These are phyloP conservation scores for Nephrotoma appendiculata DNA, from an alignment of 2,888 invertebrate genomes.

Conservation along the genomic window DNA sequence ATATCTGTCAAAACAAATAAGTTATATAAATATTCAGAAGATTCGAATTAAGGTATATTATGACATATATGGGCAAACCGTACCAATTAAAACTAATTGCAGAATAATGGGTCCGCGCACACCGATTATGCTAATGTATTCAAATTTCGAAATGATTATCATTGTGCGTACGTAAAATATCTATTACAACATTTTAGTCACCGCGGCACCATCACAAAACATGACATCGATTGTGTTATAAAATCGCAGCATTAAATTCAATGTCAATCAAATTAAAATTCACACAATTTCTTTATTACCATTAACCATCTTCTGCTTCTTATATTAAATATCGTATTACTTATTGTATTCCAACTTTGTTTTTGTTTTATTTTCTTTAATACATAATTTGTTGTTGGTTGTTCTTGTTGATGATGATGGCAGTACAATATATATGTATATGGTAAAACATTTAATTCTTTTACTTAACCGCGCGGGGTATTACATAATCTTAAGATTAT, in stretches of 20 bases:
- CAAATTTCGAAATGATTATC: background rate
- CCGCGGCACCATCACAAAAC: background rate
- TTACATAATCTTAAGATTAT: background rate
- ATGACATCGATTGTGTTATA: background rate
- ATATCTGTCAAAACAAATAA: background rate
- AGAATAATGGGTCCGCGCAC: background rate
- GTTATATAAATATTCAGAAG: background rate
- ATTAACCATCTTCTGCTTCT: background rate
- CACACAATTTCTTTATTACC: background rate
- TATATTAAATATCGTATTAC: background rate
- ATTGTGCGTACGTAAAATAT: background rate
- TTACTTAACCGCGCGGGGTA: background rate
- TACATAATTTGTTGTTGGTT: background rate
- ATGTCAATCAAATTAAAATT: background rate
- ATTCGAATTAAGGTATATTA: background rate
- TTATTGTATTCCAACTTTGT: background rate
- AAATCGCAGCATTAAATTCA: background rate
- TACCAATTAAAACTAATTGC: background rate
- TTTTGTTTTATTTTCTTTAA: background rate
- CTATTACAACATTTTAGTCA: background rate
- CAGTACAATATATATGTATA: background rate
- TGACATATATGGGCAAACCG: background rate
- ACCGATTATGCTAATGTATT: background rate
- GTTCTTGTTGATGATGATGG: background rate
- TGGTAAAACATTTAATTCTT: background rate